phyloP scores from a whole-genome alignment of 2,888 invertebrate genomes.

The Leptinotarsa rubiginosa region DNA sequence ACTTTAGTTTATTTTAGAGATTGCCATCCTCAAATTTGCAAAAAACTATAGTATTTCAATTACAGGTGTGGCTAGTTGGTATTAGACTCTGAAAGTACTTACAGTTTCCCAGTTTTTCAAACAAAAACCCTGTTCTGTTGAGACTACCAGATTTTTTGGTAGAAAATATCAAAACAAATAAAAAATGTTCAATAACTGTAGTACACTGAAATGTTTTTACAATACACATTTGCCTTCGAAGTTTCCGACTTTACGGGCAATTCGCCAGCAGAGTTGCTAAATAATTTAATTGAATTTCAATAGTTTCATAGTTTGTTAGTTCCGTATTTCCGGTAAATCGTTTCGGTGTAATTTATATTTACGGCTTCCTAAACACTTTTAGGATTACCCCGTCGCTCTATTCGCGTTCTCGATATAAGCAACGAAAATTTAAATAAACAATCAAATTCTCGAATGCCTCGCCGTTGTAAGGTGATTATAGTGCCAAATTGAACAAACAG shows the following conservation, averaged over 20 bases:
- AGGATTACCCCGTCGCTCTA: not conserved
- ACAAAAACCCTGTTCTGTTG: too few relatives aligned
- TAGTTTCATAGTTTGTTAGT: conserved; percentile 14
- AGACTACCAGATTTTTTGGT: too few relatives aligned
- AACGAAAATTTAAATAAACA: conserved; percentile 1
- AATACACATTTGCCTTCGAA: not conserved
- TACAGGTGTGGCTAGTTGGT: too few relatives aligned
- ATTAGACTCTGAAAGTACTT: too few relatives aligned
- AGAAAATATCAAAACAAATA: too few relatives aligned
- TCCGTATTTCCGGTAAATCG: conserved; percentile 11
- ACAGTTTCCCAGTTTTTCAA: too few relatives aligned
- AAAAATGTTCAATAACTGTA: not conserved
- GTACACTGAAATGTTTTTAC: not conserved
- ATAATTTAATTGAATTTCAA: conserved; percentile 17
- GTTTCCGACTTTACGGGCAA: conserved; percentile 1
- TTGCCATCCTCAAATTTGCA: too few relatives aligned
- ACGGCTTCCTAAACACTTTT: conserved; percentile 15
- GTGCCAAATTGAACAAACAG: too few relatives aligned
- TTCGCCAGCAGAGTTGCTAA: conserved; percentile 5
- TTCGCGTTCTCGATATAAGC: not conserved
- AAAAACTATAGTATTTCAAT: too few relatives aligned
- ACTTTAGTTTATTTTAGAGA: too few relatives aligned
- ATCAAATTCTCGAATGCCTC: not conserved
- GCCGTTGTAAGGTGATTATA: not conserved
- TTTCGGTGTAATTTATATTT: conserved; percentile 10